Base-by-base conservation (phyloP, 2,113 vertebrate species). In the Pygathrix nemaeus region DNA sequence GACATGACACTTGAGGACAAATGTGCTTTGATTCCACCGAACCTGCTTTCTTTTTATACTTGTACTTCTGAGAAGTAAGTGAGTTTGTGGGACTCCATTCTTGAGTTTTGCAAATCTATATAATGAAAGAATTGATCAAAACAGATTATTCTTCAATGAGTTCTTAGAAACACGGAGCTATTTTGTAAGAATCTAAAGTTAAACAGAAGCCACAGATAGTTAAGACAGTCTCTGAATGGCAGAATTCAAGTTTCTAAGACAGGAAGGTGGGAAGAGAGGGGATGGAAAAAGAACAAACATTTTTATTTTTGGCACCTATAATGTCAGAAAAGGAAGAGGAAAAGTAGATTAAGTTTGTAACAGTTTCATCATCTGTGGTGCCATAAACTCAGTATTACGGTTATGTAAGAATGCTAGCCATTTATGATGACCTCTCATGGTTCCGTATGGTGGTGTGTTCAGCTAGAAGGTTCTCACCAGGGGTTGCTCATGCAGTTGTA, bases 221-320 rank as follows among this genome's bases (percentile, higher is more conserved):
- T 2, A 87, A 90, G 83, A 48, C 11, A 87, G 81, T 87, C 52
- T 96, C 50, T 90, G 25, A 92, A 79, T 40, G 40, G 8, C 48
- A 84, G 52, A 97, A 78, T 95, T 90, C 43, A 79, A 55, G 52
- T 78, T 93, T 97, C 85, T 94, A 93, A 86, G 86, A 93, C 87
- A 50, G 48, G 55, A 76, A 96, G 25, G 4, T 3, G 11, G 45
- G n/a, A 90, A n/a, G 20, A 66, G 55, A 76, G 89, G 38, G 13
- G 23, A 43, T 70, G 23, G 73, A 90, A 94, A 93, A 94, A 95
- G 48, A 66, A 57, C 23, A 95, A 88, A 81, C 7, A 1, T 76
- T 80, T 82, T 52, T 94, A 88, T 70, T 91, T 89, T 87, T 85
- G 70, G 68, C 23, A 93, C 20, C 32, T 84, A 23, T 40, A 32